phyloP scores from a whole-genome alignment of 2,113 vertebrate species.

The Lophochroa leadbeateri region DNA sequence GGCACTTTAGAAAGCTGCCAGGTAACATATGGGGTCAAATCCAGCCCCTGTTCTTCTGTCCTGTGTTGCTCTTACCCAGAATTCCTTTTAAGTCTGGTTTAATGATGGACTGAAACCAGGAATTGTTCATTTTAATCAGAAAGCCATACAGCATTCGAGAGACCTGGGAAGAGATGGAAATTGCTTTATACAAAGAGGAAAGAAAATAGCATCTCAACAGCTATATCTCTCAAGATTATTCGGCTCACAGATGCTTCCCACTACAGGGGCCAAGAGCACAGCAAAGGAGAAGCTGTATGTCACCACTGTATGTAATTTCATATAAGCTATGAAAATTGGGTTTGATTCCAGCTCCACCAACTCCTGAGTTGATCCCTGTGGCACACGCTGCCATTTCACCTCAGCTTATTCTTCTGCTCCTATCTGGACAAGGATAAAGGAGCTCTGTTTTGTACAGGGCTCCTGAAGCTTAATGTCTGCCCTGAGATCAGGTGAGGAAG shows the following conservation, averaged over 20 bases:
- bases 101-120: constrained; percentile 88
- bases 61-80: constrained; percentile 74
- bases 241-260: not conserved
- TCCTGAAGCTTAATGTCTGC: not conserved
- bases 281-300: not conserved
- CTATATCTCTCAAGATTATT: not conserved
- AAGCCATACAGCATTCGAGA: constrained; percentile 88
- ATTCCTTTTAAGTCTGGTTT: constrained; percentile 70
- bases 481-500: not conserved
- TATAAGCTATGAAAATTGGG: not conserved
- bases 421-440: not conserved
- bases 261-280: not conserved
- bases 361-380: not conserved
- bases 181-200: not conserved
- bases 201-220: not conserved
- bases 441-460: not conserved
- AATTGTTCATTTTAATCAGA: constrained; percentile 87
- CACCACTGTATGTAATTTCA: not conserved
- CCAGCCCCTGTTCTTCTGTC: not conserved
- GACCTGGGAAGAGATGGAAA: constrained; percentile 74
- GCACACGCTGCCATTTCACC: not conserved
- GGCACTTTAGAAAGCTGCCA: not conserved
- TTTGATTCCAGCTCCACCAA: not conserved
- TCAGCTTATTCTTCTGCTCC: not conserved
- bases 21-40: not conserved